Evolutionary conservation across 1,140 invertebrate genomes (phyloP).

Genomic region (Palaemon carinicauda): DNA sequence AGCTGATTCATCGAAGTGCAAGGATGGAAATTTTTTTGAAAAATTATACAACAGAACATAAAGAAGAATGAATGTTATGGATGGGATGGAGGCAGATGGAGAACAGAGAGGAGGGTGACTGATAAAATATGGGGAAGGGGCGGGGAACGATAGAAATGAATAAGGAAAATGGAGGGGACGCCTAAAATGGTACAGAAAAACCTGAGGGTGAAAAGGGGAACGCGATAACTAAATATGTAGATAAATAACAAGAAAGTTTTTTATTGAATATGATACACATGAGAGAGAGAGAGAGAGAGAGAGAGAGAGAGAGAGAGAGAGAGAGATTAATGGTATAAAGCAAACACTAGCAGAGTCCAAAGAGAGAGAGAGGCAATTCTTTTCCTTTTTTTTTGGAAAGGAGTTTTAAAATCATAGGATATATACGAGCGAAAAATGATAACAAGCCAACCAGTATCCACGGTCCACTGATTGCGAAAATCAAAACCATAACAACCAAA

Average conservation of each 20-base stretch:
- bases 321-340: neutral
- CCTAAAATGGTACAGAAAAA: neutral
- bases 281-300: slow-evolving; percentile 2
- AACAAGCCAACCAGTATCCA: too few relatives aligned
- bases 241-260: neutral
- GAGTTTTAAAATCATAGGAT: too few relatives aligned
- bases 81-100: neutral
- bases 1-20: too few relatives aligned
- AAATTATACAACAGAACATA: neutral
- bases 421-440: too few relatives aligned
- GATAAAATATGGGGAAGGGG: neutral
- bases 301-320: neutral
- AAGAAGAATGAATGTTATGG: neutral
- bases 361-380: too few relatives aligned
- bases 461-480: too few relatives aligned
- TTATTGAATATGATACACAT: neutral
- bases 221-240: neutral
- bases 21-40: neutral
- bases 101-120: neutral
- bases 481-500: too few relatives aligned
- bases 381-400: too few relatives aligned
- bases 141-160: neutral
- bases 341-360: neutral
- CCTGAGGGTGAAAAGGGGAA: neutral
- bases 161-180: neutral